Conservation (phyloP, 1,140 invertebrate genomes). For the Danaus plexippus region DNA sequence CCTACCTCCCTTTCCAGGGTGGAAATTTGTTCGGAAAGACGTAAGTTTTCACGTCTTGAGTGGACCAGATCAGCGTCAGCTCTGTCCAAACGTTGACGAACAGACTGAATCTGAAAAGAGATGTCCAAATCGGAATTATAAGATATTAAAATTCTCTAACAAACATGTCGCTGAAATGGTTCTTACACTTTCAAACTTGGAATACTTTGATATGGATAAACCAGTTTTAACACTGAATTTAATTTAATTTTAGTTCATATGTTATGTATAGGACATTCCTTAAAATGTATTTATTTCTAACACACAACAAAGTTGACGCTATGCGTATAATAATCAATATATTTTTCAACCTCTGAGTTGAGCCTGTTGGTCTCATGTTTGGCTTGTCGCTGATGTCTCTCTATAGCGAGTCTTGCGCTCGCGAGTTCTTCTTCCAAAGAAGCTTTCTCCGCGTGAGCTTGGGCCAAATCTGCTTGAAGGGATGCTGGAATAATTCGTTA, state of each 20-base stretch:
- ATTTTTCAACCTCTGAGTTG: slow-evolving; percentile 75
- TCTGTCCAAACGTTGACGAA: slow-evolving; percentile 82
- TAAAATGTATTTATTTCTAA: no score
- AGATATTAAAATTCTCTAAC: no score
- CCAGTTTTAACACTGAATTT: no score
- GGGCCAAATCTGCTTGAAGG: slow-evolving; percentile 81
- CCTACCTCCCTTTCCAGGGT: slow-evolving; percentile 83
- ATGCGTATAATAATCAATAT: no score
- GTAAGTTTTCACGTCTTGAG: slow-evolving; percentile 81
- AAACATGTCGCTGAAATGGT: no score
- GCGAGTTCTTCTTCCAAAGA: slow-evolving; percentile 84
- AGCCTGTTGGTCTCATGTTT: slow-evolving; percentile 82
- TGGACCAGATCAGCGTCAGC: slow-evolving; percentile 84
- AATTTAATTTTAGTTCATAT: no score
- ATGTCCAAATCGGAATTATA: neutral
- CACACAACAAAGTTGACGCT: no score
- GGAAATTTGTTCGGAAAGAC: slow-evolving; percentile 82
- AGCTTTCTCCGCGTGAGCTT: slow-evolving; percentile 81
- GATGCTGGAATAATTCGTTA: slow-evolving; percentile 62
- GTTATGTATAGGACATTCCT: no score
- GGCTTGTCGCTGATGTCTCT: slow-evolving; percentile 79
- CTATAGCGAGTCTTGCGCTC: slow-evolving; percentile 72
- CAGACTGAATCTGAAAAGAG: slow-evolving; percentile 74
- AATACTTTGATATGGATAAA: no score
- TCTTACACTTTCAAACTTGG: no score